These are phyloP conservation scores for Discoglossus pictus DNA, from an alignment of 2,797 vertebrate species.

Conservation along the genomic window DNA sequence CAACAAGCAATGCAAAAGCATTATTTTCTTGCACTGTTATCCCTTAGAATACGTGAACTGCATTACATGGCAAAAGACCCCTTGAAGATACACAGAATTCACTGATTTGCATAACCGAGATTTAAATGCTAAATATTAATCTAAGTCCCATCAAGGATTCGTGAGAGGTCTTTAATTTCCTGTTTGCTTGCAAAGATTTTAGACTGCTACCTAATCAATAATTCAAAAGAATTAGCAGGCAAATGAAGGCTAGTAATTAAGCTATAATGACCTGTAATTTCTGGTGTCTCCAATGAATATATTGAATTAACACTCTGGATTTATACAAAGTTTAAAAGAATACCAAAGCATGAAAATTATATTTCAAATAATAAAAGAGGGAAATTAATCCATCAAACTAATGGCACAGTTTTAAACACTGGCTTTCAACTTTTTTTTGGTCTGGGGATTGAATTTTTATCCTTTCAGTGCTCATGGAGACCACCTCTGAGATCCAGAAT, in stretches of 20 bases:
- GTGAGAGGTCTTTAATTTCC: neutral
- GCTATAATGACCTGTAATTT: neutral
- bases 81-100: constrained; percentile 4
- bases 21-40: constrained; percentile 1
- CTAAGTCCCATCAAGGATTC: neutral
- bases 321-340: too few species aligned
- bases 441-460: too few species aligned
- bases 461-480: too few species aligned
- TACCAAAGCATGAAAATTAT: too few species aligned
- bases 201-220: neutral
- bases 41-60: neutral
- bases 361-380: too few species aligned
- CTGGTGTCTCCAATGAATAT: neutral
- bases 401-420: too few species aligned
- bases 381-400: too few species aligned
- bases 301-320: neutral
- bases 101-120: too few species aligned
- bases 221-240: constrained; percentile 6
- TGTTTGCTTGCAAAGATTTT: constrained; percentile 9
- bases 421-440: too few species aligned
- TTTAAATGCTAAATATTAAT: constrained; percentile 1
- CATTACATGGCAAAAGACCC: neutral
- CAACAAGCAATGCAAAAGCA: constrained; percentile 8
- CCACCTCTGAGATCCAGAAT: too few species aligned
- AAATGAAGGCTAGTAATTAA: neutral